Base-by-base conservation (phyloP, 2,113 vertebrate species). In the Ondatra zibethicus region DNA sequence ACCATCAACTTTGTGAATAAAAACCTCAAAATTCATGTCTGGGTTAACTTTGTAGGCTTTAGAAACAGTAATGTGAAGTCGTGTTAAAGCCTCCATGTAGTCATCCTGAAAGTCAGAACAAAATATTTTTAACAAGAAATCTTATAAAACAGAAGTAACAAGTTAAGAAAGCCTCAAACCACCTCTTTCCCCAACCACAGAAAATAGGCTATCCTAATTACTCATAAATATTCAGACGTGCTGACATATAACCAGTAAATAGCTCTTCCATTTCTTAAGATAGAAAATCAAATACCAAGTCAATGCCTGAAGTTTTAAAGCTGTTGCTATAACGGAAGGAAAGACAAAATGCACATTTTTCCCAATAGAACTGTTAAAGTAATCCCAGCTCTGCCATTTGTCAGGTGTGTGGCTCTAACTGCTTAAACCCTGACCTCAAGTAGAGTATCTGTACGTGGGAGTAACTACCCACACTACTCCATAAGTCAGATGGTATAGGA, bases 1-100 rank as follows among this genome's bases (percentile, higher is more conserved):
- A 91, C 99, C 99, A 97, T 99, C 99, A 97, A 99, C 99, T 99
- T 99, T 99, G 98, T 99, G 99, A 98, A 99, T 99, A 97, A 99
- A 99, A 98, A 99, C 99, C 98, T 99, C 99, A 70, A 99, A 99
- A 98, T 99, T 99, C 98, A 99, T 99, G 98, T 99, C 99, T 5
- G 99, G 99, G 97, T 99, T 99, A 97, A 99, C 99, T 97, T 99
- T 99, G 98, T 99, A 99, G 92, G 99, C 99, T 98, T 99, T 99
- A 27, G 99, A 99, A 97, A 99, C 99, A 7, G 99, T 99, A 96
- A 99, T 99, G 98, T 99, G 99, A 90, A 99, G 99, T 98, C 99
- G 98, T 80, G 99, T 99, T 97, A 99, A 98, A 82, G 99, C 99
- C 98, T 99, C 99, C 99, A 99, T 99, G 85, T 99, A 99, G 98